These are phyloP conservation scores for Bombylius discolor DNA, from an alignment of 2,888 invertebrate species.

Conservation along the genomic window DNA sequence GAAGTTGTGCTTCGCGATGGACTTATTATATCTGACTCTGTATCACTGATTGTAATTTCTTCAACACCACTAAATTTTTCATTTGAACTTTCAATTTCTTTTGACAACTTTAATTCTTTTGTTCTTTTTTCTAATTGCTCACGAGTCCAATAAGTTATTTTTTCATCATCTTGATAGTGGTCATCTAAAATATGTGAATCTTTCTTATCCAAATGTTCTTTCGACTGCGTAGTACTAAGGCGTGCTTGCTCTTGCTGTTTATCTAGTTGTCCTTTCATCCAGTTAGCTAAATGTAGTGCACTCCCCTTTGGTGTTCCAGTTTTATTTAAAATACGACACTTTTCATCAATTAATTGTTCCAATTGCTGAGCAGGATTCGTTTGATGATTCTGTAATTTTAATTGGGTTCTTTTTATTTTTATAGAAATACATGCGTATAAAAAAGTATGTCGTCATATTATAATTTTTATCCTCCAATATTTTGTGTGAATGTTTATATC, in stretches of 20 bases:
- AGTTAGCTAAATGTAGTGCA: constrained; percentile 60
- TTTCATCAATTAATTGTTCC: constrained; percentile 48
- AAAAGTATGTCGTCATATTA: too few relatives aligned
- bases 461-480: too few relatives aligned
- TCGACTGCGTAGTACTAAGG: constrained; percentile 25
- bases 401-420: too few relatives aligned
- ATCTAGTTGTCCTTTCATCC: constrained; percentile 67
- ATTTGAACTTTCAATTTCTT: constrained; percentile 27
- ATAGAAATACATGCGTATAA: too few relatives aligned
- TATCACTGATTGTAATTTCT: constrained; percentile 36
- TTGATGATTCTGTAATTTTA: constrained; percentile 16
- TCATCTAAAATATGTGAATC: constrained; percentile 12
- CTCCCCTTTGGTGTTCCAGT: constrained; percentile 53
- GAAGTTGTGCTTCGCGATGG: constrained; percentile 65
- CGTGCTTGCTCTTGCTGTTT: constrained; percentile 40
- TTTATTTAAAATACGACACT: constrained; percentile 49
- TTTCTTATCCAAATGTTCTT: constrained; percentile 29
- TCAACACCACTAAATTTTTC: constrained; percentile 33
- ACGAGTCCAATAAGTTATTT: constrained; percentile 49
- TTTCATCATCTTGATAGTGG: constrained; percentile 28
- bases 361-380: constrained; percentile 37
- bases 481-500: too few relatives aligned
- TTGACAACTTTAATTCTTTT: constrained; percentile 50
- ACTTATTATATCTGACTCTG: constrained; percentile 43
- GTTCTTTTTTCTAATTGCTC: constrained; percentile 59